Evolutionary conservation across 2,888 invertebrate species (phyloP), one percentile per base, ranked within the genome.

Genomic region (Strigamia maritima): DNA sequence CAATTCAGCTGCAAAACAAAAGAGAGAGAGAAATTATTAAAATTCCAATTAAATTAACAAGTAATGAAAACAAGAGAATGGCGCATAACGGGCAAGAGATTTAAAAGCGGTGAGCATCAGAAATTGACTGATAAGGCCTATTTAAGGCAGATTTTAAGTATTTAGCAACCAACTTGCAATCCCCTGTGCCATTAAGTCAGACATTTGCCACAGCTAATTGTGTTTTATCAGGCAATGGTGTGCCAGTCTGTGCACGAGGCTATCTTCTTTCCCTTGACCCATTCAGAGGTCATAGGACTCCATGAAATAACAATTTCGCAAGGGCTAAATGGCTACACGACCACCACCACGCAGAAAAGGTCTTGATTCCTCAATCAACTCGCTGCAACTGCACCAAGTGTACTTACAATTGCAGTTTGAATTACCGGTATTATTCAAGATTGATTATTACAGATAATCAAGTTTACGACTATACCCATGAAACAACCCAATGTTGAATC

Each of bases 1-100:
- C 83, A 97, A 89, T 89, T 97, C 97, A 86, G 96, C 97, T 97
- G 91, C 79, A 91, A 91, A 86, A 88, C 87, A 83, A 84, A 82
- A 81, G 81, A 85, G 84, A 54, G 35, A 75, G 84, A 54, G 38
- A 75, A 75, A 75, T 35, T 35, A 75, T 75, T 35, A 75, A 35
- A 75, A 75, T 35, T 75, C 31, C 31, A 75, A 35, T 75, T 38
- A 75, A 75, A 35, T 75, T 38, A 35, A 38, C 26, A 75, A 38
- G 26, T 75, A 26, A 38, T 75, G 38, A 75, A 75, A 75, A 22
- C 19, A 24, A 65, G 22, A 65, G 22, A 44, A 44, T 44, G 44
- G 44, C 44, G 44, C 44, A 44, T 6, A 65, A 65, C 24, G 60
- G 60, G 31, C 35, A 31, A 75, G 75, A 75, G 75, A 75, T 65